These are phyloP conservation scores for Tychaedon coryphoeus DNA, from an alignment of 2,113 vertebrate species.

Conservation along the genomic window DNA sequence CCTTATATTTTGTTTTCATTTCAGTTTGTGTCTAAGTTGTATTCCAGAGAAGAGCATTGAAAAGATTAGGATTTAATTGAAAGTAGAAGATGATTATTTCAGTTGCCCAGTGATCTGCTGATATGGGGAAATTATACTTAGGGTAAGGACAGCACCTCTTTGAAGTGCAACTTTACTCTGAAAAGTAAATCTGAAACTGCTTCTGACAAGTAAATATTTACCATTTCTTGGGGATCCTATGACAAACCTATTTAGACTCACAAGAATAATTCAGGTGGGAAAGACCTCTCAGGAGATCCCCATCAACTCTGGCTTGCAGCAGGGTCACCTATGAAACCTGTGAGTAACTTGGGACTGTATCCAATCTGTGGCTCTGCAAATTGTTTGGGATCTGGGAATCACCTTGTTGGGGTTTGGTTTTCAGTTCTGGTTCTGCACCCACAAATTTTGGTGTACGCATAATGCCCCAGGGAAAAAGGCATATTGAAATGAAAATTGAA, in stretches of 20 bases:
- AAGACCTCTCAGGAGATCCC: background rate
- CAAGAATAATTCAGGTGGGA: background rate
- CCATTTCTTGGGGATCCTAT: background rate
- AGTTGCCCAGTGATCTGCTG: background rate
- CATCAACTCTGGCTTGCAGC: background rate
- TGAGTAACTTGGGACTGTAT: background rate
- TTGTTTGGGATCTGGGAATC: background rate
- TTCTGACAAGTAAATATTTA: background rate
- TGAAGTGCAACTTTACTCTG: background rate
- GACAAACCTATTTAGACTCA: background rate
- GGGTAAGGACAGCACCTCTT: background rate
- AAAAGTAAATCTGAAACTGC: background rate
- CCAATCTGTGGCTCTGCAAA: background rate
- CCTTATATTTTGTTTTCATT: background rate
- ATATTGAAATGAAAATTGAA: background rate
- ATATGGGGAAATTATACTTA: background rate
- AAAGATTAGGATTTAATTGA: background rate
- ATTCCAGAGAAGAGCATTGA: background rate
- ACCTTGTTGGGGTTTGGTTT: background rate
- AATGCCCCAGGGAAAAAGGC: background rate
- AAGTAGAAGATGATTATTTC: background rate
- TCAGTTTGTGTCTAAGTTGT: background rate
- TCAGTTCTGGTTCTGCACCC: background rate
- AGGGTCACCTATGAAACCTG: background rate
- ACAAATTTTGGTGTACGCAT: background rate